A percentile compares a stretch with the other conserved stretches of the same genome.
These are phyloP conservation scores for Euclidia mi DNA, from an alignment of 2,888 invertebrate genomes.

Conservation along the genomic window DNA sequence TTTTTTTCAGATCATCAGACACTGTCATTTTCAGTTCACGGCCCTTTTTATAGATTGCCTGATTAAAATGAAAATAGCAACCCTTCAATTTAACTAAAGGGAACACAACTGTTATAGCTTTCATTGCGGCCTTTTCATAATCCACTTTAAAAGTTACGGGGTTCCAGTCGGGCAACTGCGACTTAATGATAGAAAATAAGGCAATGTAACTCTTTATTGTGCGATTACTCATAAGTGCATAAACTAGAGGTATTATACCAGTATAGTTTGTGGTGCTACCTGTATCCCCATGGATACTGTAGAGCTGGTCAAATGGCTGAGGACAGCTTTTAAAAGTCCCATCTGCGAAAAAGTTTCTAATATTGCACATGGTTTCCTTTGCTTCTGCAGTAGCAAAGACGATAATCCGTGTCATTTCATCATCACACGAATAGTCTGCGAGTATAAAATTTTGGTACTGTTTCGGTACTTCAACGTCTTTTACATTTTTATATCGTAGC, in stretches of 20 bases:
- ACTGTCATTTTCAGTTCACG: neutral
- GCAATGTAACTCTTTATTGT: neutral
- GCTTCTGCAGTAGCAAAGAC: conserved; percentile 1
- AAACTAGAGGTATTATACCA: neutral
- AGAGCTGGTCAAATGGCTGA: neutral
- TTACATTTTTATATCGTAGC: neutral
- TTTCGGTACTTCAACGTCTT: conserved; percentile 3
- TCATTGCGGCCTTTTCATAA: neutral
- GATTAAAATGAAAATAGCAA: neutral
- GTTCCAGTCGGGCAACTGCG: neutral
- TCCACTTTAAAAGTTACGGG: neutral
- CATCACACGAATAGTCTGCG: conserved; percentile 1
- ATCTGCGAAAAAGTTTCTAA: conserved; percentile 1
- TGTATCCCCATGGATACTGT: neutral
- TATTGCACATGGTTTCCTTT: neutral
- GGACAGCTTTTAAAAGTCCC: neutral
- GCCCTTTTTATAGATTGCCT: neutral
- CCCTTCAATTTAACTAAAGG: neutral
- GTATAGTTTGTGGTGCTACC: neutral
- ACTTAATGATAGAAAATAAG: neutral
- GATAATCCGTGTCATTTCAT: neutral
- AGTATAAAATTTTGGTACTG: conserved; percentile 1
- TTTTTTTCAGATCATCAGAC: neutral
- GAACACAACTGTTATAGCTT: neutral
- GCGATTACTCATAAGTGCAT: neutral